Conservation (phyloP, 2,113 vertebrate species). For the Aphyosemion australe region DNA sequence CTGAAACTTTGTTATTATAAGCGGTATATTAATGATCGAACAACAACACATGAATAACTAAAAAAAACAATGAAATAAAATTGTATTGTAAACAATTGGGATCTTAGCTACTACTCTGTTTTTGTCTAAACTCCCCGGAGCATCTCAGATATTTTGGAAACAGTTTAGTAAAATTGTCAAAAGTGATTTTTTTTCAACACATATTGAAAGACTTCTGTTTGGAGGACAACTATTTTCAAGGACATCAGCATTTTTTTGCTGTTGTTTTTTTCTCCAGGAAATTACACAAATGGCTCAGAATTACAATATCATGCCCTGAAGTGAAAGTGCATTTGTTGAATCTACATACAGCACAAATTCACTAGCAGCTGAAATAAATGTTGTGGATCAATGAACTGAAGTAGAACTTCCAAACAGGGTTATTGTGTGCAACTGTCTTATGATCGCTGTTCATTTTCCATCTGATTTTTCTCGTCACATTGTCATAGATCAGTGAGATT, state of each 20-base stretch:
- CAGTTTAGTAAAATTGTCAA: not conserved
- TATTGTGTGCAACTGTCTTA: not conserved
- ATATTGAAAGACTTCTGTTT: not conserved
- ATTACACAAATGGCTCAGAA: too few relatives aligned
- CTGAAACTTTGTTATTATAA: too few relatives aligned
- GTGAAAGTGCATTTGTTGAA: not conserved
- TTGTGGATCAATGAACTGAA: not conserved
- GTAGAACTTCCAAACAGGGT: not conserved
- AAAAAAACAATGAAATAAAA: too few relatives aligned
- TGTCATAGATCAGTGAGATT: conserved; percentile 10
- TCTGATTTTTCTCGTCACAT: not conserved
- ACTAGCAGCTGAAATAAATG: not conserved
- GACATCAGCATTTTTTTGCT: not conserved
- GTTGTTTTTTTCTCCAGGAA: too few relatives aligned
- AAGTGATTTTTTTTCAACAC: not conserved
- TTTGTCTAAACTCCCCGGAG: not conserved
- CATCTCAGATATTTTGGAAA: not conserved
- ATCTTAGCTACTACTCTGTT: not conserved
- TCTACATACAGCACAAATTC: not conserved
- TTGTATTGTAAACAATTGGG: too few relatives aligned
- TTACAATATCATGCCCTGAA: too few relatives aligned
- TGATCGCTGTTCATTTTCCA: not conserved
- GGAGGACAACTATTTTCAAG: not conserved
- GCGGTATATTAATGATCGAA: too few relatives aligned
- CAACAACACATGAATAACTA: too few relatives aligned